phyloP scores from a whole-genome alignment of 1,140 invertebrate genomes.

The Zaprionus africanus region DNA sequence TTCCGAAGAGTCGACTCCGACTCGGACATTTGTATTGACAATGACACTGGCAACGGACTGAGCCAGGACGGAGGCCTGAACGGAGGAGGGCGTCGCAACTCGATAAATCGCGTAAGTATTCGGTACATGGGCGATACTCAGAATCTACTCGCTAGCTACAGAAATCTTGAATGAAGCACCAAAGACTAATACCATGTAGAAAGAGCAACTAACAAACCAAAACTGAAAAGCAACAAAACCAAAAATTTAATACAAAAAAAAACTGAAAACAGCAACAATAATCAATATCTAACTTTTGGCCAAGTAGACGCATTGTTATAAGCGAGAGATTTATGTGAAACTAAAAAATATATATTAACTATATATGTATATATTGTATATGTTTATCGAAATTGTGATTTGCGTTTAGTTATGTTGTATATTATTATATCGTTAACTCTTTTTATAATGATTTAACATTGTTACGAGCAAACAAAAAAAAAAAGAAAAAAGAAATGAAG shows the following conservation, averaged over 20 bases:
- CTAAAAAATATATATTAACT: slow-evolving; percentile 16
- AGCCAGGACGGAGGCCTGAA: slow-evolving; percentile 36
- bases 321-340: slow-evolving; percentile 33
- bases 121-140: slow-evolving; percentile 80
- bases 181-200: slow-evolving; percentile 55
- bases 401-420: slow-evolving; percentile 35
- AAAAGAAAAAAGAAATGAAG: background rate
- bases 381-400: slow-evolving; percentile 53
- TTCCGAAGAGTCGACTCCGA: slow-evolving; percentile 91
- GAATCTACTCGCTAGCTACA: slow-evolving; percentile 84
- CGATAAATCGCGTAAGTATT: slow-evolving; percentile 84
- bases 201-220: slow-evolving; percentile 60
- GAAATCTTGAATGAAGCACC: slow-evolving; percentile 81
- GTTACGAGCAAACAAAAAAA: slow-evolving; percentile 8
- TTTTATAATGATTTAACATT: slow-evolving; percentile 40
- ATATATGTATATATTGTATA: slow-evolving; percentile 41
- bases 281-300: slow-evolving; percentile 47
- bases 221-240: slow-evolving; percentile 45
- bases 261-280: slow-evolving; percentile 28
- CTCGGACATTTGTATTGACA: slow-evolving; percentile 94
- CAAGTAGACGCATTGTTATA: slow-evolving; percentile 56
- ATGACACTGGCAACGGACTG: slow-evolving; percentile 84
- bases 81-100: slow-evolving; percentile 70
- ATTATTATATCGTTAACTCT: slow-evolving; percentile 27
- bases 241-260: slow-evolving; percentile 40